These are phyloP conservation scores for Calephelis nemesis DNA, from an alignment of 1,140 invertebrate genomes.

Conservation along the genomic window DNA sequence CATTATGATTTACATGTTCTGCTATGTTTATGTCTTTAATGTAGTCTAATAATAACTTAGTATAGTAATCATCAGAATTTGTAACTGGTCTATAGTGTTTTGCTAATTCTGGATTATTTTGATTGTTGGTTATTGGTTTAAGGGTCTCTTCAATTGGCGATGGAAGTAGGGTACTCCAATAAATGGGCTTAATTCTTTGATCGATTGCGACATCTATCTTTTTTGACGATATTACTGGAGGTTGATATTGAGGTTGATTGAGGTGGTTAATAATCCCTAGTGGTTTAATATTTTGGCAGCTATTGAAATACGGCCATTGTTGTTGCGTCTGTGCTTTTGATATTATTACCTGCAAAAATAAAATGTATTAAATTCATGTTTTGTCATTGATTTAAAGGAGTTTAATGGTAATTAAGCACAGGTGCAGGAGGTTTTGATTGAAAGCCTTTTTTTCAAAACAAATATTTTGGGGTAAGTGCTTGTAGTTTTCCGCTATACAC, in stretches of 20 bases:
- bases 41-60: not conserved
- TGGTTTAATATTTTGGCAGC: not conserved
- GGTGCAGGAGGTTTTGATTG: too few species aligned
- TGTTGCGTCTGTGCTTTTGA: not conserved
- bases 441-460: too few species aligned
- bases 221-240: not conserved
- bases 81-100: not conserved
- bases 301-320: conserved; percentile 2
- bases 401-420: too few species aligned
- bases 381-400: too few species aligned
- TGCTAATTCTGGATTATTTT: not conserved
- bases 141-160: not conserved
- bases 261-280: not conserved
- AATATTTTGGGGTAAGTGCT: too few species aligned
- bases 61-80: not conserved
- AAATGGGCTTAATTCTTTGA: conserved; percentile 5
- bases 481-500: too few species aligned
- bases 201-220: conserved; percentile 5
- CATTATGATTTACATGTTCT: not conserved
- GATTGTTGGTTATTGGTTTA: not conserved
- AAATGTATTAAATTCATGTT: not conserved
- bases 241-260: not conserved
- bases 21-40: not conserved
- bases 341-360: not conserved
- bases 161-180: conserved; percentile 1